Base-by-base conservation (phyloP, 2,113 vertebrate species). In the Blennius ocellaris region DNA sequence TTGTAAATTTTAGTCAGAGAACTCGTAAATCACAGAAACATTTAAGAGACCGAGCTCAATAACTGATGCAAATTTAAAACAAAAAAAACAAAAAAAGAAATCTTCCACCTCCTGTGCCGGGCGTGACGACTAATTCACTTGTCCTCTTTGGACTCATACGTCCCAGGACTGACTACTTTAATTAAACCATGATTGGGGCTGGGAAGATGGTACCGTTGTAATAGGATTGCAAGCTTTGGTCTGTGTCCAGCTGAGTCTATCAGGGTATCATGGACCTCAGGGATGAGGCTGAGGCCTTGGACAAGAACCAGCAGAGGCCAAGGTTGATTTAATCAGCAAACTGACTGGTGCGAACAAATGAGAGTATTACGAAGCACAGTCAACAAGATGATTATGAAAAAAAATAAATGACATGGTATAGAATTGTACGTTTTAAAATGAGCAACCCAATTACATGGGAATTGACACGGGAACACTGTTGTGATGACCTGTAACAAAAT, bases 191-290 rank as follows among this genome's bases (percentile, higher is more conserved):
- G 86, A 90, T 85, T 87, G 85, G 84, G 51, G 69, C 60, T 66
- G 72, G 70, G 80, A 87, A 62, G 83, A 88, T 52, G 80, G 84
- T 84, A 41, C 75, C 73, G 76, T 73, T 90, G 74, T 88, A 90
- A 92, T 83, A 87, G 81, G 87, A 91, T 91, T 92, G 87, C 57
- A 16, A 73, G 88, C 73, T 86, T 88, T 89, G 89, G 89, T 74
- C 75, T 30, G 30, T 50, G 47, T 91, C 90, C 89, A 89, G 75
- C 63, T 44, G 73, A 76, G 81, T 73, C 77, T 76, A 80, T 80
- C 76, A 85, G 67, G 68, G 70, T 90, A 89, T 89, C 86, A 81
- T 74, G 80, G 61, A 89, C 68, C 64, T 76, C 60, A 11, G 71
- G 64, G 82, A 84, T 81, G 85, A 89, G 49, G 71, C 56, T 11